Evolutionary conservation across 2,888 invertebrate species (phyloP).

Genomic region (Protonemura montana): DNA sequence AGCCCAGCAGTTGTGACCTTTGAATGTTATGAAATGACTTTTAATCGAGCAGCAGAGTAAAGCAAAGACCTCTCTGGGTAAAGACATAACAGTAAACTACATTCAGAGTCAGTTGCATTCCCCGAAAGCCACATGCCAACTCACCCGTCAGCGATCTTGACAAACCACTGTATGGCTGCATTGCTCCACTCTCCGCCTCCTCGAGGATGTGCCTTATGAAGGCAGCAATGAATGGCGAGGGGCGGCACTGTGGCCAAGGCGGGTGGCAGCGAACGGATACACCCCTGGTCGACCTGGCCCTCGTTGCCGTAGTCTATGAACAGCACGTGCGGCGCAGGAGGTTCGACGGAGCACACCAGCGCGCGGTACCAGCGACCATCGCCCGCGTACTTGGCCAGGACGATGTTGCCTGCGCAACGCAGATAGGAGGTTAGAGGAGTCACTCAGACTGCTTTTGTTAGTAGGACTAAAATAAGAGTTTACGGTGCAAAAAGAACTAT

Average conservation of each 20-base stretch:
- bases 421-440: conserved; percentile 1
- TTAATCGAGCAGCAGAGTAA: too few species aligned
- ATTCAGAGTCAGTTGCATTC: too few species aligned
- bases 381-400: conserved; percentile 65
- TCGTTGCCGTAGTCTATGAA: conserved; percentile 72
- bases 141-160: conserved; percentile 69
- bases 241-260: conserved; percentile 60
- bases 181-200: conserved; percentile 61
- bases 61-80: too few species aligned
- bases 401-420: conserved; percentile 64
- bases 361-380: conserved; percentile 75
- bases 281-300: conserved; percentile 59
- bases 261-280: conserved; percentile 62
- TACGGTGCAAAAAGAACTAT: too few species aligned
- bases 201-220: conserved; percentile 66
- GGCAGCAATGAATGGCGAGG: conserved; percentile 67
- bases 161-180: conserved; percentile 66
- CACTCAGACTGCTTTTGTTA: too few species aligned
- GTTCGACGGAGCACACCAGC: conserved; percentile 58
- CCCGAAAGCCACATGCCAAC: too few species aligned
- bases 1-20: too few species aligned
- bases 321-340: conserved; percentile 60
- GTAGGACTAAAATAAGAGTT: too few species aligned
- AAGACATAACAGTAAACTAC: too few species aligned
- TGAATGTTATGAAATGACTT: too few species aligned